These are phyloP conservation scores for Aphidius gifuensis DNA, from an alignment of 1,140 invertebrate genomes.

Conservation along the genomic window DNA sequence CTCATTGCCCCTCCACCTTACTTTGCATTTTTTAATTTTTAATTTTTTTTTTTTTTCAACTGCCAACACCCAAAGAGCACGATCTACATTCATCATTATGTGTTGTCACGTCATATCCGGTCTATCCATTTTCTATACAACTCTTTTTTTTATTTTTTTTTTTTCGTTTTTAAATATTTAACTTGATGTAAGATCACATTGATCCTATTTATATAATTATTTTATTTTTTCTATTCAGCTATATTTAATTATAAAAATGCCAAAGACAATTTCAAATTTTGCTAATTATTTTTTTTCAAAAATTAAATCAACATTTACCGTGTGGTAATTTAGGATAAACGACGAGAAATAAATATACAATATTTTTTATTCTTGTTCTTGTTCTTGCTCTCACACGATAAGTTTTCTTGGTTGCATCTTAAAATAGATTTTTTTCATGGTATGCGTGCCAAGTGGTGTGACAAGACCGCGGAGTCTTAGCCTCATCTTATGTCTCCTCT, in stretches of 20 bases:
- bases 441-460: conserved; percentile 21
- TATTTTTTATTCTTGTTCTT: neutral
- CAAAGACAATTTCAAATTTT: neutral
- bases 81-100: conserved; percentile 40
- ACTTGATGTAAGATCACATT: no score
- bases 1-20: conserved; percentile 38
- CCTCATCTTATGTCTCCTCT: neutral
- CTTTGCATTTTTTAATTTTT: conserved; percentile 21
- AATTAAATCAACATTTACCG: no score
- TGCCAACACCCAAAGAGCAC: conserved; percentile 22
- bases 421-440: conserved; percentile 23
- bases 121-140: no score
- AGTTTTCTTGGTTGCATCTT: conserved; percentile 12
- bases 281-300: conserved; percentile 15
- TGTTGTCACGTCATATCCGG: conserved; percentile 35
- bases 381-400: conserved; percentile 20
- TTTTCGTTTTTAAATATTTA: conserved; percentile 24
- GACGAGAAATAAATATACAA: no score
- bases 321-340: no score
- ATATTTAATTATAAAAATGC: no score
- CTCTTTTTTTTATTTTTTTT: conserved; percentile 12
- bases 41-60: conserved; percentile 31
- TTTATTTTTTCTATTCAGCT: no score
- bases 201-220: no score
- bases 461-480: neutral